Percentiles rank a stretch among this genome's conserved stretches.
phyloP scores from a whole-genome alignment of 2,888 invertebrate genomes.

The Syrphus vitripennis region DNA sequence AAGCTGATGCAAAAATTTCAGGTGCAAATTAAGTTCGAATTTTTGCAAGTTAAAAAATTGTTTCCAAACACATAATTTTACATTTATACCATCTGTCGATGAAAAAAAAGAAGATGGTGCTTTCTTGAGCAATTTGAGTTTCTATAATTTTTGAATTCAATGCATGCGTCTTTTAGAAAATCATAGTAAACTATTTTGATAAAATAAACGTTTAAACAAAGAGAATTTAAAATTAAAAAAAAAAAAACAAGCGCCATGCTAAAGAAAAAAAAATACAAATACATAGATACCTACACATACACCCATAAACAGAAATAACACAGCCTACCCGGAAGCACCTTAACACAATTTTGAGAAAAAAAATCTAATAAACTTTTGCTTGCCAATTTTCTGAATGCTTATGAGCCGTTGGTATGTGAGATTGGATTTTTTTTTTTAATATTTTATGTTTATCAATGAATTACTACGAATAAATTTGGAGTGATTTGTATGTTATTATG shows the following conservation, averaged over 20 bases:
- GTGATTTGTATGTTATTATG: too few relatives aligned
- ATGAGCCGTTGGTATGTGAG: constrained; percentile 54
- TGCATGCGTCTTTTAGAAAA: constrained; percentile 33
- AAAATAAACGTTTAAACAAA: neutral
- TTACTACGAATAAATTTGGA: too few relatives aligned
- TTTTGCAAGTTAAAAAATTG: constrained; percentile 57
- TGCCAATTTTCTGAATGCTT: constrained; percentile 54
- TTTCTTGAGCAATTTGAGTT: constrained; percentile 4
- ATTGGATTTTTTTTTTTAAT: neutral
- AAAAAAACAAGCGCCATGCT: neutral
- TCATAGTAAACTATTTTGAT: neutral
- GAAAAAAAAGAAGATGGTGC: neutral
- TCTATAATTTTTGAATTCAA: neutral
- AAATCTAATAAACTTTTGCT: constrained; percentile 6
- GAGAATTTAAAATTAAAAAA: neutral
- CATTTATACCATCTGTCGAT: neutral
- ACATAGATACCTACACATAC: neutral
- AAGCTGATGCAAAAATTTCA: constrained; percentile 30
- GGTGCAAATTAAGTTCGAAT: constrained; percentile 39
- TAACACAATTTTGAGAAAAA: neutral
- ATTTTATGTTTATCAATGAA: neutral
- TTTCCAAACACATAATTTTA: constrained; percentile 2
- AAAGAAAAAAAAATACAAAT: neutral
- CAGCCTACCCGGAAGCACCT: neutral
- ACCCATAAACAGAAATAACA: neutral